Percentiles rank a stretch among this genome's conserved stretches.
Conservation (phyloP, 2,888 invertebrate genomes). For the Actias luna region DNA sequence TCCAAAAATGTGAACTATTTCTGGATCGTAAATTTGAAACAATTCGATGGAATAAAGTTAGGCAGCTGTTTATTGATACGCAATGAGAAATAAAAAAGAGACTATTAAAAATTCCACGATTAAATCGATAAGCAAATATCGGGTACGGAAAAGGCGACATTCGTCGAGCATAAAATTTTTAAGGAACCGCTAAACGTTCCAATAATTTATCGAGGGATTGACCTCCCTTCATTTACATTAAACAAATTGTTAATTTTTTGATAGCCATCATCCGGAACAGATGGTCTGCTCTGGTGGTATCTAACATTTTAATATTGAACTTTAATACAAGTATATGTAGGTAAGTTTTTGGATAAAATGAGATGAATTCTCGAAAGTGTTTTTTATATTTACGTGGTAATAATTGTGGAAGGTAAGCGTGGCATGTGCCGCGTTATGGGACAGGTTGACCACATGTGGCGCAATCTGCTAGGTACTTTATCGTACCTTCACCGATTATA, state of each 20-base stretch:
- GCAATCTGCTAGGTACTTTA: constrained; percentile 74
- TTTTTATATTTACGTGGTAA: constrained; percentile 62
- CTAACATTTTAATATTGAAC: constrained; percentile 29
- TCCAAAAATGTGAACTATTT: neutral
- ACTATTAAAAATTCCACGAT: constrained; percentile 58
- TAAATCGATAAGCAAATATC: constrained; percentile 66
- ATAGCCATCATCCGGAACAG: constrained; percentile 80
- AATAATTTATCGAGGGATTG: constrained; percentile 76
- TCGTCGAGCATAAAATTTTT: constrained; percentile 71
- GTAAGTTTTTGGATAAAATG: constrained; percentile 24
- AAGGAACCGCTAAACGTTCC: constrained; percentile 67
- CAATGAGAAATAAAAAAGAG: constrained; percentile 49
- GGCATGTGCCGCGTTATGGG: constrained; percentile 79
- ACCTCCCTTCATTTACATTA: constrained; percentile 79
- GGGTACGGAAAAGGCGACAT: constrained; percentile 73
- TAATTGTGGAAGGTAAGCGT: constrained; percentile 73
- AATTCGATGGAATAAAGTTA: constrained; percentile 18
- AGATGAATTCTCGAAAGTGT: constrained; percentile 48
- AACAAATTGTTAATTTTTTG: constrained; percentile 82
- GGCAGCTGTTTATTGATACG: constrained; percentile 55
- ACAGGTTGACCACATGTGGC: constrained; percentile 81
- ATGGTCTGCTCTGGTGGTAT: constrained; percentile 53
- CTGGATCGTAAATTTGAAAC: constrained; percentile 24
- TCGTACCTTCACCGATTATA: constrained; percentile 65
- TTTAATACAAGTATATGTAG: constrained; percentile 22